These are phyloP conservation scores for Mormyrus hasselquistii DNA, from an alignment of 2,797 vertebrate species.

Conservation along the genomic window DNA sequence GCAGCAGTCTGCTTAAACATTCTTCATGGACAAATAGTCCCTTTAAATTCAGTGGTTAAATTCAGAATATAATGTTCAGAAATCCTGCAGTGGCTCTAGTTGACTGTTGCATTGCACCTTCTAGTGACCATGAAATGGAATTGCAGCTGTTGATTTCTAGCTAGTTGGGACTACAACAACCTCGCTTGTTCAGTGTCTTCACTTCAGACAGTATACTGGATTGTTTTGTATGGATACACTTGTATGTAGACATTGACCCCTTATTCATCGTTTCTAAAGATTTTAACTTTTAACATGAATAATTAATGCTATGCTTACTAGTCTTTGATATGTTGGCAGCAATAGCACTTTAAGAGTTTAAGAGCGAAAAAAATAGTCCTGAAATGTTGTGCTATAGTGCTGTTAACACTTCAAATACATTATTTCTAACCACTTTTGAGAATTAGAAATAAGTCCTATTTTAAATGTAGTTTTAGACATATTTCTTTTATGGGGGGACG, in stretches of 20 bases:
- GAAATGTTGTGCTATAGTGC: neutral
- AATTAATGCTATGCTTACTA: neutral
- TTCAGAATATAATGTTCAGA: neutral
- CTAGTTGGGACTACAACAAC: neutral
- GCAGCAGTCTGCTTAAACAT: neutral
- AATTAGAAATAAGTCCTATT: neutral
- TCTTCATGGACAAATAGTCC: neutral
- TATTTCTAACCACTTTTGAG: neutral
- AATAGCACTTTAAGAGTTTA: neutral
- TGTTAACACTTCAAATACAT: neutral
- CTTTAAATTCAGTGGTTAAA: neutral
- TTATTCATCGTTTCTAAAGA: neutral
- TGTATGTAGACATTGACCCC: neutral
- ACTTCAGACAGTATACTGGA: neutral
- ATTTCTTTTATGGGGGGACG: neutral
- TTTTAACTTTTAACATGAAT: neutral
- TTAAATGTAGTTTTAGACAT: neutral
- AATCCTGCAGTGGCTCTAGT: neutral
- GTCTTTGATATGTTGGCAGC: neutral
- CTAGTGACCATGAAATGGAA: neutral
- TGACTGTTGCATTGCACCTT: constrained; percentile 10
- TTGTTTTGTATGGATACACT: neutral
- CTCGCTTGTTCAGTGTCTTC: neutral
- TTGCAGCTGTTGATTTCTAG: neutral
- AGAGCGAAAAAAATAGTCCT: neutral